Base-by-base conservation (phyloP, 2,797 vertebrate genomes). In the Channallabes apus region DNA sequence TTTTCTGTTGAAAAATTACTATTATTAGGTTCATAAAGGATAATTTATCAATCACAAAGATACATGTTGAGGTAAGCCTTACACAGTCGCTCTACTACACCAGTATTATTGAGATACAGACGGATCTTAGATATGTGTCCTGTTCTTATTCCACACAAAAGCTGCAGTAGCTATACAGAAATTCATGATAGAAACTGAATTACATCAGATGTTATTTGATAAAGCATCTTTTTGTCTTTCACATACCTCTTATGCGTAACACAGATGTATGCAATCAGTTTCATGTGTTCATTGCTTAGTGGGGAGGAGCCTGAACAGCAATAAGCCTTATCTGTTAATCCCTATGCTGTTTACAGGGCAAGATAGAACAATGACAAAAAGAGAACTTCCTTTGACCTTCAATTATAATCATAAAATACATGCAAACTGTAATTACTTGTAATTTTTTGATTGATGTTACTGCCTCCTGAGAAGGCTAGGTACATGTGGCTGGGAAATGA, bases 11-110 rank as follows among this genome's bases (percentile, higher is more conserved):
- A n/a, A 84, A 76, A 84, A 85, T 85, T 27, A 77, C 68, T 35
- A 85, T 86, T 85, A 79, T 85, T 84, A 82, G 41, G 65, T 75
- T 35, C 71, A 85, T 85, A 83, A 87, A 64, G 69, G 69, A 29
- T 22, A 58, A 77, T 5, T 3, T 75, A 54, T n/a, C 51, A 77
- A 58, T 51, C 41, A 24, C 41, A 73, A 24, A 27, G 24, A 51
- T 73, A 51, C 41, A 73, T n/a, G 12, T 29, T 75, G n/a, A 27
- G 5, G 46, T 54, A 29, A 54, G 1, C 15, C 3, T 9, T 58
- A 20, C 27, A 58, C 5, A 12, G 8, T 35, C 32, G 54, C 9
- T 58, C 8, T 56, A 56, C 73, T 56, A 58, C 1, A 77, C 9
- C 27, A 76, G 46, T 75, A 51, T 51, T 41, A 51, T 27, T 73